Conservation (phyloP, 2,888 invertebrate species). For the Drosophila anomelani region DNA sequence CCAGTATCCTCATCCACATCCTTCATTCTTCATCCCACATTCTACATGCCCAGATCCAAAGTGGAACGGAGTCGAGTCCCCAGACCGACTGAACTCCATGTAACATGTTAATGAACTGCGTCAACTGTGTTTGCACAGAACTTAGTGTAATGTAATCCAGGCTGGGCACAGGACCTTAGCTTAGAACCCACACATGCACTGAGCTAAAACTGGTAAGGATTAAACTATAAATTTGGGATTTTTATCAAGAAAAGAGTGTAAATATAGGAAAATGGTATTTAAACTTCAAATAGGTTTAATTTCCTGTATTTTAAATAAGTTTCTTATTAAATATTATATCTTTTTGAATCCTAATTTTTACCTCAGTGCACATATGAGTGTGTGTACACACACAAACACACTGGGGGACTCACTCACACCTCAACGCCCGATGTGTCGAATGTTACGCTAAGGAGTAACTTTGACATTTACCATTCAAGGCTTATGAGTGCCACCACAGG, state of each 20-base stretch:
- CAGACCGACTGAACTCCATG: conserved; percentile 74
- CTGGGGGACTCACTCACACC: conserved; percentile 55
- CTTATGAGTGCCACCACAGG: conserved; percentile 73
- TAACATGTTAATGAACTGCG: conserved; percentile 82
- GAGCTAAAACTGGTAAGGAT: background rate
- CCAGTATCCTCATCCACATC: conserved; percentile 7
- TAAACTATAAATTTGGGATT: background rate
- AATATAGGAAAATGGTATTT: background rate
- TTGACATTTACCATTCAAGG: conserved; percentile 81
- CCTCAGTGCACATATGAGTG: conserved; percentile 18
- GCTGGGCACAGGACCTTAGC: conserved; percentile 32
- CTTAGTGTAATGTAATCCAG: conserved; percentile 78
- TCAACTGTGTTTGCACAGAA: conserved; percentile 81
- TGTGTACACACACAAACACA: conserved; percentile 19
- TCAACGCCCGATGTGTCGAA: conserved; percentile 80
- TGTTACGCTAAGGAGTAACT: conserved; percentile 81
- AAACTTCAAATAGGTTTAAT: background rate
- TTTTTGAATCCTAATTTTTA: background rate
- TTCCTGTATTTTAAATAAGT: background rate
- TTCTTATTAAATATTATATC: background rate
- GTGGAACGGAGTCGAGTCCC: conserved; percentile 69
- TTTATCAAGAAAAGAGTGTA: background rate
- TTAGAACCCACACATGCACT: conserved; percentile 20
- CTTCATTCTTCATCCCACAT: conserved; percentile 32
- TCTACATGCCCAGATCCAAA: conserved; percentile 39